Percentiles rank a stretch among this genome's conserved stretches.
phyloP scores from a whole-genome alignment of 1,140 invertebrate species.

The Cecropterus lyciades region DNA sequence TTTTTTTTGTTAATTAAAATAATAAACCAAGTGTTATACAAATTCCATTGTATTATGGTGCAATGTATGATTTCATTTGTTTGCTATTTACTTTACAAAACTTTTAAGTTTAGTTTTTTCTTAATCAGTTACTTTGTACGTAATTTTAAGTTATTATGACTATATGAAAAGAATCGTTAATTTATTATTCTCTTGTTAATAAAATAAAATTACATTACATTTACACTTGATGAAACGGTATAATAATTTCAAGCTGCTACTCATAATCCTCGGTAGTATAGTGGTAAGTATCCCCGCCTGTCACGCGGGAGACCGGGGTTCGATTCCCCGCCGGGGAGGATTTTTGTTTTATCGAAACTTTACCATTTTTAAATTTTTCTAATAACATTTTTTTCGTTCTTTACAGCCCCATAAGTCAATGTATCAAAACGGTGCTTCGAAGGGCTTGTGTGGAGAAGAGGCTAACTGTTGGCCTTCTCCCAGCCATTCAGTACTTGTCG shows the following conservation, averaged over 20 bases:
- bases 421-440: constrained; percentile 84
- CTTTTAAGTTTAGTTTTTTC: no score
- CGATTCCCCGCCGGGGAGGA: constrained; percentile 28
- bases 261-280: constrained; percentile 27
- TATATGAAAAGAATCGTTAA: no score
- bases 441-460: constrained; percentile 85
- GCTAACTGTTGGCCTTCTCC: constrained; percentile 86
- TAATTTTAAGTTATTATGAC: no score
- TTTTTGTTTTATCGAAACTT: neutral
- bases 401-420: constrained; percentile 80
- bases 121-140: no score
- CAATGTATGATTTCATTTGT: no score
- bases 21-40: no score
- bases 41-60: no score
- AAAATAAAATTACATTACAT: no score
- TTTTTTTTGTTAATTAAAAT: no score
- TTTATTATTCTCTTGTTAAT: no score
- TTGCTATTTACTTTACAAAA: no score
- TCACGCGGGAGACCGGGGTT: constrained; percentile 37
- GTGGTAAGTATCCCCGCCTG: constrained; percentile 34
- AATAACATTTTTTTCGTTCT: constrained; percentile 48
- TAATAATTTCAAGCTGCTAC: neutral
- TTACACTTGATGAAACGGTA: no score
- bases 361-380: constrained; percentile 30
- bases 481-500: constrained; percentile 86